These are phyloP conservation scores for Protonibea diacanthus DNA, from an alignment of 2,797 vertebrate species.

Conservation along the genomic window DNA sequence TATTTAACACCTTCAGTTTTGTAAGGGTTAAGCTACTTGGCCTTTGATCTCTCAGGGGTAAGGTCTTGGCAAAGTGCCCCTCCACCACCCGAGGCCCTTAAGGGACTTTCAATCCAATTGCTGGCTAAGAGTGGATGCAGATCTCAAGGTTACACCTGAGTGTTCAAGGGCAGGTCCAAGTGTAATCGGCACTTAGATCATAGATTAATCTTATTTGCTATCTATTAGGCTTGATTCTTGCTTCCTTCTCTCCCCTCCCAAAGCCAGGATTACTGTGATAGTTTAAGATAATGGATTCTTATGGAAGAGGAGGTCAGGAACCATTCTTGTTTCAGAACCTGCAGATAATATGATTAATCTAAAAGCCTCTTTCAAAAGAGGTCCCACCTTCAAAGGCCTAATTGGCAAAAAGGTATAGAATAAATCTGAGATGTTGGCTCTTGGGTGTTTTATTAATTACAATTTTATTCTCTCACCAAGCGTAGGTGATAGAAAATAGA, in stretches of 20 bases:
- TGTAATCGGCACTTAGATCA: slow-evolving; percentile 99
- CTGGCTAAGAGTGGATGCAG: slow-evolving; percentile 93
- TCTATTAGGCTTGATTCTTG: slow-evolving; percentile 99
- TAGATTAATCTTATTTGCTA: slow-evolving; percentile 99
- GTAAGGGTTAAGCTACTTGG: slow-evolving; percentile 87
- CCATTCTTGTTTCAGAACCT: slow-evolving; percentile 98
- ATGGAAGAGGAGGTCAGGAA: slow-evolving; percentile 98
- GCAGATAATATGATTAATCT: slow-evolving; percentile 99
- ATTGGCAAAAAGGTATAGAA: slow-evolving; percentile 92
- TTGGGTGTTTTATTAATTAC: slow-evolving; percentile 80
- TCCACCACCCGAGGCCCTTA: slow-evolving; percentile 78
- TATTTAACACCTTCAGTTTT: slow-evolving; percentile 87
- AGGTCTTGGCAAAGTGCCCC: slow-evolving; percentile 85
- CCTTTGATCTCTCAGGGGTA: slow-evolving; percentile 84
- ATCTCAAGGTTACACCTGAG: slow-evolving; percentile 99
- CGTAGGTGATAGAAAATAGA: slow-evolving; percentile 77
- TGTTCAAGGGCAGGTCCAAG: slow-evolving; percentile 99
- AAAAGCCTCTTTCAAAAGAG: slow-evolving; percentile 98
- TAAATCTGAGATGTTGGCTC: slow-evolving; percentile 86
- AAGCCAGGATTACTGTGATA: slow-evolving; percentile 99
- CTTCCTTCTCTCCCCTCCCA: slow-evolving; percentile 96
- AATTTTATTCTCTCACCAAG: slow-evolving; percentile 77
- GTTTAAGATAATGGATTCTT: slow-evolving; percentile 99
- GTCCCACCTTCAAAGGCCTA: slow-evolving; percentile 93
- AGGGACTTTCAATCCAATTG: slow-evolving; percentile 96